phyloP scores from a whole-genome alignment of 2,113 vertebrate genomes.

The Pampusana beccarii region DNA sequence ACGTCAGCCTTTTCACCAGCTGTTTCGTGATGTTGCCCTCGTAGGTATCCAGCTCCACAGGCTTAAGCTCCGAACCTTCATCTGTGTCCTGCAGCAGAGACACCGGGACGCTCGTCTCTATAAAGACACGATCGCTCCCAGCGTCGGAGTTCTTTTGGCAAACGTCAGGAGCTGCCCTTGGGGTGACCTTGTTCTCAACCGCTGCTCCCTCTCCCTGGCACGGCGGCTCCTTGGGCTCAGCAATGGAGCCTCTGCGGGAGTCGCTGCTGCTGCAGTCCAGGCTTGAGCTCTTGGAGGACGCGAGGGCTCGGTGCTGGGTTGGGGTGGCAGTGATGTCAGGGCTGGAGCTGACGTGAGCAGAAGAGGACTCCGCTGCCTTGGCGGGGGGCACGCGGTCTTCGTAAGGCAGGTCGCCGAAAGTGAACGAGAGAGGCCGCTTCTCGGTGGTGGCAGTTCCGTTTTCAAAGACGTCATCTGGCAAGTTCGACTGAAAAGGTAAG shows the following conservation, averaged over 20 bases:
- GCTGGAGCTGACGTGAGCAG: slow-evolving; percentile 72
- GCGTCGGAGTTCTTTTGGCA: slow-evolving; percentile 53
- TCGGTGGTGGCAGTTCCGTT: slow-evolving; percentile 78
- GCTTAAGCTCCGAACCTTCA: slow-evolving; percentile 89
- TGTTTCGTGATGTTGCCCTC: slow-evolving; percentile 94
- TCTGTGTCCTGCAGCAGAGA: slow-evolving; percentile 79
- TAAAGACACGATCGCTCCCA: slow-evolving; percentile 73
- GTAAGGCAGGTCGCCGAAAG: slow-evolving; percentile 82
- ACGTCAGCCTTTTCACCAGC: slow-evolving; percentile 92
- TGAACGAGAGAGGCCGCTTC: slow-evolving; percentile 89
- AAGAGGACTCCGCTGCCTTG: slow-evolving; percentile 16
- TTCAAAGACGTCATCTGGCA: slow-evolving; percentile 90
- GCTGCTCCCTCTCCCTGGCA: neutral
- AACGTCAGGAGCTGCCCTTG: neutral
- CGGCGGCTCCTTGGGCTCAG: slow-evolving; percentile 9
- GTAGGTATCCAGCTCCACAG: slow-evolving; percentile 91
- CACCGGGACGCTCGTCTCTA: slow-evolving; percentile 74
- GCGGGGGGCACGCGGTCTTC: slow-evolving; percentile 67
- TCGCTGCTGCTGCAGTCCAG: slow-evolving; percentile 21
- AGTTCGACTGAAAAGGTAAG: slow-evolving; percentile 80
- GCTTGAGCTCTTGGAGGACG: slow-evolving; percentile 33
- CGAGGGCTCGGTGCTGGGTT: slow-evolving; percentile 66
- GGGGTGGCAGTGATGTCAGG: slow-evolving; percentile 86
- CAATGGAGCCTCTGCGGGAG: slow-evolving; percentile 24
- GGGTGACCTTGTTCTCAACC: neutral